Percentiles rank a stretch among this genome's conserved stretches.
Evolutionary conservation across 37 sponge, comb jelly and placozoan genomes (phyloP).

Genomic region (Spongilla lacustris): DNA sequence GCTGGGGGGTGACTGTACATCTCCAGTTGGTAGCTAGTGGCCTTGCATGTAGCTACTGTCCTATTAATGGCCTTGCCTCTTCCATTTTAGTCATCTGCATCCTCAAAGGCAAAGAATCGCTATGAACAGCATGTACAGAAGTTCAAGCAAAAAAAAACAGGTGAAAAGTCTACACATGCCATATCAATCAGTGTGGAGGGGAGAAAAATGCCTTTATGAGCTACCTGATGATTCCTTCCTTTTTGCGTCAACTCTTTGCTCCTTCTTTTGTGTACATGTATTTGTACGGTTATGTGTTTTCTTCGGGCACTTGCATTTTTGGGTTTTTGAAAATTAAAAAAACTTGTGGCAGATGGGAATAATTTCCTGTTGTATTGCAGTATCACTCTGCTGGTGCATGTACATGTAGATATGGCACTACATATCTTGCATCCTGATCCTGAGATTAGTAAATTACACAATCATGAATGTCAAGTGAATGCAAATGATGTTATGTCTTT

Average conservation of each 20-base stretch:
- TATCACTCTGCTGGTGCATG: no score
- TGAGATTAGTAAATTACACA: no score
- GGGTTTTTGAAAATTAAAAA: neutral
- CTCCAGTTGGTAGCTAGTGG: neutral
- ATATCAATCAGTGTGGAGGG: conserved; percentile 81
- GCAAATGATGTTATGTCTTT: no score
- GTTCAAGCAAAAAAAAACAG: conserved; percentile 52
- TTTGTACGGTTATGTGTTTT: neutral
- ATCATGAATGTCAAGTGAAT: no score
- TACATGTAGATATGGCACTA: no score
- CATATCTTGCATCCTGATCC: no score
- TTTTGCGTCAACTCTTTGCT: neutral
- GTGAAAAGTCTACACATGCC: conserved; percentile 60
- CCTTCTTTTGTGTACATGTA: neutral
- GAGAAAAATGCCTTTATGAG: conserved; percentile 75
- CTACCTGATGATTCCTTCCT: neutral
- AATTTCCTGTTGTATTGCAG: no score
- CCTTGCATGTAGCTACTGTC: neutral
- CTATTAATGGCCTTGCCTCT: neutral
- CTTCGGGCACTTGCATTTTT: neutral
- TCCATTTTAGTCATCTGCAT: conserved; percentile 17
- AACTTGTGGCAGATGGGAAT: no score
- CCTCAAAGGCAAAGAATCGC: conserved; percentile 51
- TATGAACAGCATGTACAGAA: conserved; percentile 84
- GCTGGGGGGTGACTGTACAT: no score